Evolutionary conservation across 2,888 invertebrate species (phyloP).

Genomic region (Dryadula phaetusa): DNA sequence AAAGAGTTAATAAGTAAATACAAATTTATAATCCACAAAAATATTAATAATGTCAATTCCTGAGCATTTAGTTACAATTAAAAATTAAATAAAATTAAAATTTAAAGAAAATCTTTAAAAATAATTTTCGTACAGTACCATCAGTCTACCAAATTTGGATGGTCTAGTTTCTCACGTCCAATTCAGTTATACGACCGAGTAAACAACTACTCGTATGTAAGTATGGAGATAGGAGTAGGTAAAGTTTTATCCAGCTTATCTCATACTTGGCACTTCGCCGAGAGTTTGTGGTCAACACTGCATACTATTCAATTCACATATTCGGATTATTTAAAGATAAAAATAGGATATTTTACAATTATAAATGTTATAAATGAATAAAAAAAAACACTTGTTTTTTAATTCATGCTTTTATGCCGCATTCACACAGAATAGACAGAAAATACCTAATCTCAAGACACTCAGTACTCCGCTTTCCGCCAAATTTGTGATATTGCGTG

Average conservation of each 20-base stretch:
- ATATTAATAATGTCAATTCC: not conserved
- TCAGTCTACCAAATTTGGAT: conserved; percentile 19
- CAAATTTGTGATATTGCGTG: no score
- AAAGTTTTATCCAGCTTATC: conserved; percentile 35
- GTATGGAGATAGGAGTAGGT: conserved; percentile 30
- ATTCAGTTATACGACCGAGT: conserved; percentile 38
- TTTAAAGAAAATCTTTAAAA: not conserved
- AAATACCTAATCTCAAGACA: no score
- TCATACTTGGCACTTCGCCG: conserved; percentile 29
- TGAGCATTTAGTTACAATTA: not conserved
- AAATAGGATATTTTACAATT: not conserved
- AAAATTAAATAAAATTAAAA: not conserved
- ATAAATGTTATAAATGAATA: no score
- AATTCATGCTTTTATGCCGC: no score
- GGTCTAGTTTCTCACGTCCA: conserved; percentile 33
- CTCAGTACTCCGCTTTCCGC: no score
- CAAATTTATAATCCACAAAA: no score
- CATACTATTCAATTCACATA: conserved; percentile 16
- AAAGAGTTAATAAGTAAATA: no score
- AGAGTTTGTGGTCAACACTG: conserved; percentile 19
- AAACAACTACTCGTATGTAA: conserved; percentile 29
- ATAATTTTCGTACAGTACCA: conserved; percentile 24
- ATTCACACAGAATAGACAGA: no score
- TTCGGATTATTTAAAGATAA: not conserved
- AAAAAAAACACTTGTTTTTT: no score